Evolutionary conservation across 2,113 vertebrate species (phyloP).

Genomic region (Forbesichthys papilliferus): DNA sequence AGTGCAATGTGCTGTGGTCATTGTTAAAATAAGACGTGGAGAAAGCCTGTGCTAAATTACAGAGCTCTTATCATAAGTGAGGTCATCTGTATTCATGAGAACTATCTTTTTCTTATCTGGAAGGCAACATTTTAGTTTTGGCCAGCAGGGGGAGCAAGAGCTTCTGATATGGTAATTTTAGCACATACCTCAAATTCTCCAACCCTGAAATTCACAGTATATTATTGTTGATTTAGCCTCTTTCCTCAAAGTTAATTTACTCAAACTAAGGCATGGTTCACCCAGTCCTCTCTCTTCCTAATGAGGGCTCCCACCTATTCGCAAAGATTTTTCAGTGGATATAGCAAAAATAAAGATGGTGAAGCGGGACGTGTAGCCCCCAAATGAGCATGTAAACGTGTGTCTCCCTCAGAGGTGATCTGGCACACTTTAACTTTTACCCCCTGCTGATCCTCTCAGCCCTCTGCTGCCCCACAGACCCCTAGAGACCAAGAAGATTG

Average conservation of each 20-base stretch:
- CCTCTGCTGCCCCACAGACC: slow-evolving; percentile 35
- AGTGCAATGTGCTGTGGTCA: too few species aligned
- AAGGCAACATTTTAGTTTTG: background rate
- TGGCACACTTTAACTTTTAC: slow-evolving; percentile 13
- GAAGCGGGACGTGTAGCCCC: slow-evolving; percentile 35
- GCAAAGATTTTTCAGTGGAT: slow-evolving; percentile 41
- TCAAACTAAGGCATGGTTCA: slow-evolving; percentile 4
- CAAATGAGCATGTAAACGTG: slow-evolving; percentile 43
- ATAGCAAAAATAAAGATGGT: slow-evolving; percentile 51
- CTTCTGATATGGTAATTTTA: background rate
- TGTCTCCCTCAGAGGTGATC: slow-evolving; percentile 43
- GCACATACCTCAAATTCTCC: background rate
- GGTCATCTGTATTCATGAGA: too few species aligned
- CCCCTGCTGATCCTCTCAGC: slow-evolving; percentile 26
- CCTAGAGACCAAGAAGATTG: slow-evolving; percentile 42
- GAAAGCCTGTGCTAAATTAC: too few species aligned
- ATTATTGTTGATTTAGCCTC: background rate
- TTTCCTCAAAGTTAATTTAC: background rate
- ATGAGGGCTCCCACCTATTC: slow-evolving; percentile 9
- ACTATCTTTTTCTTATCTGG: background rate
- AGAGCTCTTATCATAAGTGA: too few species aligned
- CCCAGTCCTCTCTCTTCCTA: slow-evolving; percentile 4
- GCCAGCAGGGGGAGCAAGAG: slow-evolving; percentile 60
- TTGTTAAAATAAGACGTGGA: too few species aligned
- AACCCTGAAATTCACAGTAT: background rate